Base-by-base conservation (phyloP, 2,888 invertebrate species). In the Drosophila peninsularis region DNA sequence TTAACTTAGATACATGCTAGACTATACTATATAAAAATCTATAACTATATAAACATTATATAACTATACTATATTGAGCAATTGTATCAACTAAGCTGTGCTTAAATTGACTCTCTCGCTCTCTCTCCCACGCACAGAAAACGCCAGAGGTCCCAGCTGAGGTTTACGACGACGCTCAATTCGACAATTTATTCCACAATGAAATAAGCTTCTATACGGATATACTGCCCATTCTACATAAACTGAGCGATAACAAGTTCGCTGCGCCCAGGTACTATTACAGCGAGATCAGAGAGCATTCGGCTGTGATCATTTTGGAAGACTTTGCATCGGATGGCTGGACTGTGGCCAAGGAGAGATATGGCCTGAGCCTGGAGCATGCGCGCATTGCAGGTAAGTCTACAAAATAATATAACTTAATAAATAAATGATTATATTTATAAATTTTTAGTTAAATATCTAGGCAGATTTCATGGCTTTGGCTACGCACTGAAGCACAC, bases 401-500 rank as follows among this genome's bases (percentile, higher is more conserved):
- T 30, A 1, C 27, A 30, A 30, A 30, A 1, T 30, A 30, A 7
- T 30, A 30, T 30, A 30, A 30, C 5, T 30, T 6, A 30, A 7
- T 30, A 30, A 5, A 30, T 30, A 30, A 6, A 30, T 30, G 7
- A 6, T 7, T 30, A 30, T 7, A 27, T 27, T 5, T 6, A 30
- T 30, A 7, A 30, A 30, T 30, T 30, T 30, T 0, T 1, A 80
- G 90, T 87, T 0, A 82, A 88, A 49, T 85, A 87, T 41, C 62
- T 92, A 68, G 92, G 90, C 1, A 58, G 55, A 24, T 92, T 92
- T 34, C 92, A 92, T 83, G 92, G 91, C 9, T 66, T 88, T 13
- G 80, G 89, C n/a, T 92, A 90, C 53, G 92, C 91, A 0, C 36
- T 92, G 30, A 91, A 91, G 42, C 50, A 84, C 7, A 73, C 54